phyloP scores from a whole-genome alignment of 2,797 vertebrate species.

The Protosalanx chinensis region DNA sequence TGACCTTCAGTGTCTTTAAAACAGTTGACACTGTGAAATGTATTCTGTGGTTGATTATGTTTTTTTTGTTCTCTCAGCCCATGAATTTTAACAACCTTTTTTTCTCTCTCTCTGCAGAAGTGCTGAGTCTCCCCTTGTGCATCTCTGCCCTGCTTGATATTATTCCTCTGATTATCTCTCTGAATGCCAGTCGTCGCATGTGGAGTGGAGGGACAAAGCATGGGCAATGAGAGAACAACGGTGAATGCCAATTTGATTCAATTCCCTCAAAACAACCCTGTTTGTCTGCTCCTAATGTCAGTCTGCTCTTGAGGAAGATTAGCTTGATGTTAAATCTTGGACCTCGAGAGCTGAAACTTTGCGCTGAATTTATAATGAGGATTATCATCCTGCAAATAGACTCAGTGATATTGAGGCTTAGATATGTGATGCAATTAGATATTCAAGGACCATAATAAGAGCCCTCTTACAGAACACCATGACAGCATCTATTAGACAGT shows the following conservation, averaged over 20 bases:
- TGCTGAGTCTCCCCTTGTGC: constrained; percentile 38
- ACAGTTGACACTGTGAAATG: constrained; percentile 59
- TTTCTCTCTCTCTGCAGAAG: constrained; percentile 25
- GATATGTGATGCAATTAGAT: constrained; percentile 11
- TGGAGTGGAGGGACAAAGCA: constrained; percentile 66
- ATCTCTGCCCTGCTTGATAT: constrained; percentile 58
- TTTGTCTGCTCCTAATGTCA: neutral
- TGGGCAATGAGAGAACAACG: constrained; percentile 46
- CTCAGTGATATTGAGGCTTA: constrained; percentile 20
- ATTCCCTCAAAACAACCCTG: constrained; percentile 30
- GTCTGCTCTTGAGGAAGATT: constrained; percentile 46
- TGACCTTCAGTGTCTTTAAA: constrained; percentile 71
- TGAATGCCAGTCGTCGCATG: constrained; percentile 60
- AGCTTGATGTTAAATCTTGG: constrained; percentile 53
- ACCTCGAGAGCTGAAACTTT: constrained; percentile 41
- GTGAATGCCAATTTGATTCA: constrained; percentile 65
- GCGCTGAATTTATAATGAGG: constrained; percentile 23
- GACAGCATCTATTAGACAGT: neutral
- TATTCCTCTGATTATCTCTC: constrained; percentile 65
- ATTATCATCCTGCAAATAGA: constrained; percentile 25
- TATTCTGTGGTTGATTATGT: constrained; percentile 67
- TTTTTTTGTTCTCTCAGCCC: constrained; percentile 49
- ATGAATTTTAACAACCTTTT: constrained; percentile 74
- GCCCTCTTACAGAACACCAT: neutral
- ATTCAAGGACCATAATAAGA: constrained; percentile 23